Evolutionary conservation across 2,797 vertebrate species (phyloP), one percentile per base, ranked within the genome.

Genomic region (Phalloptychus januarius): DNA sequence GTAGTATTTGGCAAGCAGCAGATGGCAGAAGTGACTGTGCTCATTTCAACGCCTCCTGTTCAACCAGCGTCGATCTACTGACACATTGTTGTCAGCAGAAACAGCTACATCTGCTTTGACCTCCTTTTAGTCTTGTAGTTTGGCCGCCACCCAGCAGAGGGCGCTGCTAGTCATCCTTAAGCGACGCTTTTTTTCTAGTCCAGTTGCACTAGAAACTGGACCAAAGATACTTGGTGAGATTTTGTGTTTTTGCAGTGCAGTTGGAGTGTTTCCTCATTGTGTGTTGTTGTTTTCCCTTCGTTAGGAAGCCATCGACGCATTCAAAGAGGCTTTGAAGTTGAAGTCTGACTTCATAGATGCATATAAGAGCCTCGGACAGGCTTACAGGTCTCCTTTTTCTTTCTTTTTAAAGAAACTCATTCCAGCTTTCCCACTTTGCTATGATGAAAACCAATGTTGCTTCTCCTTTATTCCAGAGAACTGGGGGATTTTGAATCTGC

Each of bases 311-410:
- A 98, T 99, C 69, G 97, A 98, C 84, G 97, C 97, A 0, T 99
- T 99, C 91, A 99, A 98, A 95, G 98, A 99, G 92, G 97, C 98
- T 10, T 88, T 99, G 85, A 99, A 97, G 85, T 94, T 99, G 86
- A 99, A 99, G 94, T 94, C 96, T 40, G 97, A 99, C 86, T 99
- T 99, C 71, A 98, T 98, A 83, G 98, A 99, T 88, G 98, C 98
- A 0, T 98, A 99, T 91, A 99, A 99, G 94, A 99, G 98, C 87
- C 95, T 99, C 1, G 98, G 98, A 6, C 98, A 99, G 93, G 98
- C 98, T 23, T 99, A 99, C 93, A 97, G 98, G 98, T 99, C 61
- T 72, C 38, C 38, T 25, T 52, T 25, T 45, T 25, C 0, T 54
- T 61, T 33, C 31, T 7, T 33, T 61, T 28, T 58, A 58, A 10